Conservation (phyloP, 2,797 vertebrate species). For the Phoebastria nigripes region DNA sequence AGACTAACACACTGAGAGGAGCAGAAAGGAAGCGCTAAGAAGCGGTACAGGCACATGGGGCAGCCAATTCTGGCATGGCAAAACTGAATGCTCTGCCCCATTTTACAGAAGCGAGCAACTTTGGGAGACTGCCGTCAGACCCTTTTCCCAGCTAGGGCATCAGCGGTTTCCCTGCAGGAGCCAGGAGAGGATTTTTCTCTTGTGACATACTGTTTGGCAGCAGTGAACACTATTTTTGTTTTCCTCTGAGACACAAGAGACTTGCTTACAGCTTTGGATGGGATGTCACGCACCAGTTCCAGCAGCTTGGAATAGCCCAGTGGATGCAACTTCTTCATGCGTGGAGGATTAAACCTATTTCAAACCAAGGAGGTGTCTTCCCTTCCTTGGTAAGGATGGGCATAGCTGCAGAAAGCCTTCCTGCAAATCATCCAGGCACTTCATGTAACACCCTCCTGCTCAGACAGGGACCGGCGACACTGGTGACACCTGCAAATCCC, state of each 20-base stretch:
- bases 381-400: not conserved
- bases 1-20: not conserved
- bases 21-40: not conserved
- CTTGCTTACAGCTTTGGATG: not conserved
- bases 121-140: not conserved
- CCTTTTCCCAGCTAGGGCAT: not conserved
- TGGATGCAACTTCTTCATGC: not conserved
- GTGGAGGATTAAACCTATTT: not conserved
- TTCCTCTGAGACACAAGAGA: not conserved
- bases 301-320: not conserved
- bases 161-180: not conserved
- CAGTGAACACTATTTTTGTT: not conserved
- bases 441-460: not conserved
- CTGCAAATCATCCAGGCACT: not conserved
- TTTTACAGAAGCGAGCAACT: not conserved
- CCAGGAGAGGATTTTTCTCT: constrained; percentile 1
- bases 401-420: not conserved
- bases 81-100: not conserved
- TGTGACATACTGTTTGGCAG: constrained; percentile 12
- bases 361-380: not conserved
- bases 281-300: not conserved
- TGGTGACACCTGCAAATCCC: not conserved
- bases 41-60: accelerated
- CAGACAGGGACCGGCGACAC: not conserved
- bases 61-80: not conserved